Conservation (phyloP, 2,797 vertebrate genomes). For the Cottoperca gobio region DNA sequence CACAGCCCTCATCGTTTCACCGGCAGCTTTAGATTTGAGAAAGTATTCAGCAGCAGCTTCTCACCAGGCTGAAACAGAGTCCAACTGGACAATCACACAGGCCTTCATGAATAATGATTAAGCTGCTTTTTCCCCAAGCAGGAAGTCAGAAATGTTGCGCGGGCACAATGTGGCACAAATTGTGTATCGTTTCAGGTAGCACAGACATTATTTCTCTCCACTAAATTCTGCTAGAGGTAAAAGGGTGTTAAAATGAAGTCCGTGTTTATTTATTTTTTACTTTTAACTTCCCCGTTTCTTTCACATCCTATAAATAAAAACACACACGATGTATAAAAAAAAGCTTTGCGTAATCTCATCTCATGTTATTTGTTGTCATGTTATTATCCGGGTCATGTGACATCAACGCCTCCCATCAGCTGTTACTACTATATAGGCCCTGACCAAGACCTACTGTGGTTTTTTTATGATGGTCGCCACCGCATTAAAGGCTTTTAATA, state of each 20-base stretch:
- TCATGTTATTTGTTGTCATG: no score
- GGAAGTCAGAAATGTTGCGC: conserved; percentile 1
- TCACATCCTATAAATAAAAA: no score
- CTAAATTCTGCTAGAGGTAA: not conserved
- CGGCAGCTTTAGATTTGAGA: not conserved
- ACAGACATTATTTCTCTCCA: not conserved
- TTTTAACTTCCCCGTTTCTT: no score
- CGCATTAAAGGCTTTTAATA: no score
- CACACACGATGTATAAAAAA: no score
- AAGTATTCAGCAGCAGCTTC: not conserved
- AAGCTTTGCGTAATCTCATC: no score
- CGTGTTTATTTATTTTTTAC: not conserved
- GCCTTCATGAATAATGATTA: not conserved
- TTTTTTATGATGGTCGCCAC: no score
- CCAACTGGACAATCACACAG: not conserved
- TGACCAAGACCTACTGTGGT: no score
- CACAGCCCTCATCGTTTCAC: not conserved
- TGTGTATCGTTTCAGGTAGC: not conserved
- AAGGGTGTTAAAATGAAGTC: not conserved
- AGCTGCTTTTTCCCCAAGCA: not conserved
- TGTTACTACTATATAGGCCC: no score
- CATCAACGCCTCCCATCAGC: no score
- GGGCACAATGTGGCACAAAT: not conserved
- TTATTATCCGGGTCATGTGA: no score
- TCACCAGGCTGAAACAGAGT: not conserved